Percentiles rank a stretch among this genome's conserved stretches.
Evolutionary conservation across 2,113 vertebrate species (phyloP).

Genomic region (Sceloporus undulatus): DNA sequence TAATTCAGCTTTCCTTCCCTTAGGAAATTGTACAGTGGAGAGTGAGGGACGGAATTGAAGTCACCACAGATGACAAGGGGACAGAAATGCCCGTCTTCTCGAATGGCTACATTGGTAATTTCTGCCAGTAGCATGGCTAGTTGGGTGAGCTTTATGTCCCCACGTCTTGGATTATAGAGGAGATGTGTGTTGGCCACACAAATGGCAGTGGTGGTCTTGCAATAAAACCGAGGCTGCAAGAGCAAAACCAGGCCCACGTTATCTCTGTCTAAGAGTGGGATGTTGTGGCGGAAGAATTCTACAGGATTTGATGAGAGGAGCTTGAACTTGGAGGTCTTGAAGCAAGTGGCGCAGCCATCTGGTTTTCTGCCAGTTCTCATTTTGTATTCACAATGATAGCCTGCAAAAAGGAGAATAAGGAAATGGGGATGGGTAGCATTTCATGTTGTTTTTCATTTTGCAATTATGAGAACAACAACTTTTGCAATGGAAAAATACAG

Average conservation of each 20-base stretch:
- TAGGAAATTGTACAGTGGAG: slow-evolving; percentile 92
- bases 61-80: slow-evolving; percentile 94
- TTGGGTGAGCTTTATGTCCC: slow-evolving; percentile 96
- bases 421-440: not conserved
- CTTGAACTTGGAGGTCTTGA: slow-evolving; percentile 88
- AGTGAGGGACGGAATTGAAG: slow-evolving; percentile 94
- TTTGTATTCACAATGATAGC: slow-evolving; percentile 96
- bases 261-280: slow-evolving; percentile 92
- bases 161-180: slow-evolving; percentile 93
- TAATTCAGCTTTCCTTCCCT: slow-evolving; percentile 89
- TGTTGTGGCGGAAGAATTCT: slow-evolving; percentile 87
- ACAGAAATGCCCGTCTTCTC: slow-evolving; percentile 79
- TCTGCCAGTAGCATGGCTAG: slow-evolving; percentile 94
- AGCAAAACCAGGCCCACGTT: slow-evolving; percentile 93
- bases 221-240: slow-evolving; percentile 79
- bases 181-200: slow-evolving; percentile 97
- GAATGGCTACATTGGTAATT: slow-evolving; percentile 82
- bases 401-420: slow-evolving; percentile 70
- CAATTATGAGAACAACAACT: no score
- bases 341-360: slow-evolving; percentile 92
- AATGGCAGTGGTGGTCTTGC: slow-evolving; percentile 59
- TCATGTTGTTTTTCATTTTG: not conserved
- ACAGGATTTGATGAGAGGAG: slow-evolving; percentile 88
- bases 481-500: no score
- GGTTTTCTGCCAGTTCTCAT: slow-evolving; percentile 92